These are phyloP conservation scores for Donacobius atricapilla DNA, from an alignment of 2,113 vertebrate species.

Conservation along the genomic window DNA sequence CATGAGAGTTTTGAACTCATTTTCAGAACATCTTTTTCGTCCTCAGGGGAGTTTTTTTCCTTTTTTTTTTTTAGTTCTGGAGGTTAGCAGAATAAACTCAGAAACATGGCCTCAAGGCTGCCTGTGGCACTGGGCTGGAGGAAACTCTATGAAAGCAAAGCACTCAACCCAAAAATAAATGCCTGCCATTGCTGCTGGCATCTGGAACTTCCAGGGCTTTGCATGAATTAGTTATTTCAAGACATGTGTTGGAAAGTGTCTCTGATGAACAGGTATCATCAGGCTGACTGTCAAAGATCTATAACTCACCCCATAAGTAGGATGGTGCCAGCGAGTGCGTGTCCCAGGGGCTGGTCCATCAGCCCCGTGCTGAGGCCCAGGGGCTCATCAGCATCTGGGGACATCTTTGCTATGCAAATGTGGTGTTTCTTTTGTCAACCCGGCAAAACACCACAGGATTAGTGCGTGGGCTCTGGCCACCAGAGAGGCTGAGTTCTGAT, in stretches of 20 bases:
- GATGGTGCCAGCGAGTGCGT: neutral
- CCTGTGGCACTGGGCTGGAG: neutral
- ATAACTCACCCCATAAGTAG: neutral
- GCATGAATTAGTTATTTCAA: neutral
- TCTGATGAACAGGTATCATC: neutral
- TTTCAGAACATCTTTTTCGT: neutral
- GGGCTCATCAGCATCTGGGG: neutral
- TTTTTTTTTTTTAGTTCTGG: neutral
- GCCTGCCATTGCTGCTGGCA: neutral
- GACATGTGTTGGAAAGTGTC: neutral
- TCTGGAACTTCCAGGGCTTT: neutral
- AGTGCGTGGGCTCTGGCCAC: neutral
- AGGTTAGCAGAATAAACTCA: neutral
- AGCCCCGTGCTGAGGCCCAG: neutral
- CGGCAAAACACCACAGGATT: too few relatives aligned
- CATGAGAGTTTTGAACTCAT: neutral
- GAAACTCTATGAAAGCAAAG: neutral
- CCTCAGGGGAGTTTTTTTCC: rapidly evolving
- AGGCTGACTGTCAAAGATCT: neutral
- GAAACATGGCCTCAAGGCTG: neutral
- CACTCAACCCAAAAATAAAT: neutral
- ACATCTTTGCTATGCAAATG: too few relatives aligned
- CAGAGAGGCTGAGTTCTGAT: neutral
- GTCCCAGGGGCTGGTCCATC: neutral
- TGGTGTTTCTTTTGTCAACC: neutral